Base-by-base conservation (phyloP, 2,113 vertebrate species). In the Nyctibius bracteatus region DNA sequence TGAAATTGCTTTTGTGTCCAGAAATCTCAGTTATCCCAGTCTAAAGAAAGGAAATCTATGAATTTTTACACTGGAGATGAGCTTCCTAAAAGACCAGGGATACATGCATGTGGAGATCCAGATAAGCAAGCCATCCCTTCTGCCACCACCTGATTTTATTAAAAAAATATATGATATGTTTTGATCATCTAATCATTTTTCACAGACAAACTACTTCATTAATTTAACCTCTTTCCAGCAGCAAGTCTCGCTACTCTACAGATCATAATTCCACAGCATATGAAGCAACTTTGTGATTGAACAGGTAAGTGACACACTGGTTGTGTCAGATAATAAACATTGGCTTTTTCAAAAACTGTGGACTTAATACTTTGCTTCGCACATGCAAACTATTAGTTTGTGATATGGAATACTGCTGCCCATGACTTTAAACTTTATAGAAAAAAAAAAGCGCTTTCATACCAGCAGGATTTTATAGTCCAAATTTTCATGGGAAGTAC, bases 401-500 rank as follows among this genome's bases (percentile, higher is more conserved):
- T 86, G 72, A 35, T 49, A 68, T 24, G 23, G 55, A 86, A 81
- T 44, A 74, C 25, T 52, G 71, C 68, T 91, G 65, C 67, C 71
- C 68, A 63, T 31, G 90, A 62, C 72, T 79, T 90, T 31, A 58
- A 90, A 88, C 54, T 93, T 86, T 33, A 63, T 18, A 81, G 65
- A 39, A 80, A 63, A 67, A 70, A 61, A 70, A 75, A 66, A 67
- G 66, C 68, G 12, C 51, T 65, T 92, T 37, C 92, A 71, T 83
- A 37, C 74, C 86, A 88, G 80, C 67, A 81, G 77, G 61, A 16
- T 84, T 93, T 94, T 95, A 93, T 28, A 55, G 59, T 6, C 75
- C 47, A 8, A 84, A n/a, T 80, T 91, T 94, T 94, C 93, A 71
- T 83, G 87, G 82, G 92, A 95, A 86, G 88, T 63, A 51, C 68